These are phyloP conservation scores for Podiceps cristatus DNA, from an alignment of 2,113 vertebrate genomes.

Conservation along the genomic window DNA sequence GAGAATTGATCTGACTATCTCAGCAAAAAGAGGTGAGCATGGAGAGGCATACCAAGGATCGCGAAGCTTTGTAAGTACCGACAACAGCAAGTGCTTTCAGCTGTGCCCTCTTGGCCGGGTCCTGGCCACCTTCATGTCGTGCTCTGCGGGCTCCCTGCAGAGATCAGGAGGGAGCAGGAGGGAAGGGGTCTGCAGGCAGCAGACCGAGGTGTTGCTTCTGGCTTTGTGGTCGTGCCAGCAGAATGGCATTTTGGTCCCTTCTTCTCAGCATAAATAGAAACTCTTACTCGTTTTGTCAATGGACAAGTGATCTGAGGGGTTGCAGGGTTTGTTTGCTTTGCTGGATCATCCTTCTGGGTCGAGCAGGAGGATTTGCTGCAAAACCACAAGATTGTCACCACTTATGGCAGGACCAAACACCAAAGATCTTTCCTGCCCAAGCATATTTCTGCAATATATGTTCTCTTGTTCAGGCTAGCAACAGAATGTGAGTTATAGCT, in stretches of 20 bases:
- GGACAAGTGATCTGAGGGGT: background rate
- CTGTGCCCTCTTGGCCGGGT: background rate
- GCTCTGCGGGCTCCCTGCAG: background rate
- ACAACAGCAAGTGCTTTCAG: background rate
- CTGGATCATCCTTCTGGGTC: background rate
- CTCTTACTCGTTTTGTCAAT: background rate
- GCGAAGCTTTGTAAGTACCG: background rate
- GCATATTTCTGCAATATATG: background rate
- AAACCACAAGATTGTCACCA: background rate
- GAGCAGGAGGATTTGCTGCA: background rate
- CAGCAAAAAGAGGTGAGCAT: background rate
- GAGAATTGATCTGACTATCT: slow-evolving; percentile 24
- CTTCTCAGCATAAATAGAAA: background rate
- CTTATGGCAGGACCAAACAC: background rate
- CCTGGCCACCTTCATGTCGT: background rate
- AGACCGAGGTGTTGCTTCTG: background rate
- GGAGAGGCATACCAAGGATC: background rate
- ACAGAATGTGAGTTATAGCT: background rate
- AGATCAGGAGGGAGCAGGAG: background rate
- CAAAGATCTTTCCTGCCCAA: background rate
- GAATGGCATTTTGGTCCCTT: background rate
- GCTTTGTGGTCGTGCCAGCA: background rate
- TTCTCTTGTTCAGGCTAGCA: background rate
- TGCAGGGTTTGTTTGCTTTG: background rate
- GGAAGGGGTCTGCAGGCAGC: background rate